A percentile compares a stretch with the other conserved stretches of the same genome.
phyloP scores from a whole-genome alignment of 2,888 invertebrate species.

The Polyommatus iphigenia region DNA sequence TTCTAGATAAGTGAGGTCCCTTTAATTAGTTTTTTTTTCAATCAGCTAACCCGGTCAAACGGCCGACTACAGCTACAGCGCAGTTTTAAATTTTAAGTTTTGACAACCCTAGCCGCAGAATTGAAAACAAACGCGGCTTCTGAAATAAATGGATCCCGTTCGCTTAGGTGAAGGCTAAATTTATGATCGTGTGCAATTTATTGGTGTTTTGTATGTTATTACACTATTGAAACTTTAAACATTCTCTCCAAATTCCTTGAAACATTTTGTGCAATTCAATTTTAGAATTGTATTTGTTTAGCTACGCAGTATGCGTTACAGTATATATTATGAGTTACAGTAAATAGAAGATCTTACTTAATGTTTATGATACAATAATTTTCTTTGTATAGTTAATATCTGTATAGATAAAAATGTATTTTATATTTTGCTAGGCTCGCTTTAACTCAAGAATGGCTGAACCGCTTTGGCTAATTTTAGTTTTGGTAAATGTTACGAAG shows the following conservation, averaged over 20 bases:
- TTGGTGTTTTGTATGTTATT: conserved; percentile 30
- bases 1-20: too few species aligned
- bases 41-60: too few species aligned
- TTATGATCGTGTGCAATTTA: conserved; percentile 28
- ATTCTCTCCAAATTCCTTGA: conserved; percentile 8
- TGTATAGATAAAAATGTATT: too few species aligned
- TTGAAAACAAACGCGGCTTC: conserved; percentile 34
- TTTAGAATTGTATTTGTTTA: not conserved
- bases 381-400: too few species aligned
- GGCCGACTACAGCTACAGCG: too few species aligned
- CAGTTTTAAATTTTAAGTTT: not conserved
- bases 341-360: too few species aligned
- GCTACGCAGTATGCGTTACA: not conserved
- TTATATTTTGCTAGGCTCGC: too few species aligned
- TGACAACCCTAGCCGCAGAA: conserved; percentile 23
- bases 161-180: conserved; percentile 28
- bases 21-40: too few species aligned
- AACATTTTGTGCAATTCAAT: conserved; percentile 11
- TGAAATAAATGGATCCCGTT: conserved; percentile 30
- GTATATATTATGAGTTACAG: not conserved
- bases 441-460: too few species aligned
- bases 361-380: too few species aligned
- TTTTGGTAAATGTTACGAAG: too few species aligned
- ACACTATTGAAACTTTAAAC: conserved; percentile 27
- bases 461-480: too few species aligned